Evolutionary conservation across 2,113 vertebrate genomes (phyloP).

Genomic region (Nanger granti): DNA sequence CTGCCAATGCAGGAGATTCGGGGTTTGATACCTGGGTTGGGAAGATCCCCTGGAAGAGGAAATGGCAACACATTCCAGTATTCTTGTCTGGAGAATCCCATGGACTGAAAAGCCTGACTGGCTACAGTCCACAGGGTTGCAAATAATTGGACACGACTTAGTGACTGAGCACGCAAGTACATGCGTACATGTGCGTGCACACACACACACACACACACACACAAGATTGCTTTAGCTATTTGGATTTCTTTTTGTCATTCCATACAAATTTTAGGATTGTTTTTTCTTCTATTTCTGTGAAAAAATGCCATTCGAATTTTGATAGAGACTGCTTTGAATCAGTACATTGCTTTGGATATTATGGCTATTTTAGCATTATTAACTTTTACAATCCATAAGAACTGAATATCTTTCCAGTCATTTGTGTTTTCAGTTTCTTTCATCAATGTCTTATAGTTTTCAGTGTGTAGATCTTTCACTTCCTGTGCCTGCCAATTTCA

Average conservation of each 20-base stretch:
- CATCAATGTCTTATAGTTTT: neutral
- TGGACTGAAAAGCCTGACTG: neutral
- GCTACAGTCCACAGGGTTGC: neutral
- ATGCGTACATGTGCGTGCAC: accelerated
- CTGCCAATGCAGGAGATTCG: neutral
- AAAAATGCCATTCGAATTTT: neutral
- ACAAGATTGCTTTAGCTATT: neutral
- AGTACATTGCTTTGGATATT: neutral
- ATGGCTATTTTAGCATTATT: neutral
- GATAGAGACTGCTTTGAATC: neutral
- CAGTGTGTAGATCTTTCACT: neutral
- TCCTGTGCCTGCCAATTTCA: neutral
- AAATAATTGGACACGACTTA: neutral
- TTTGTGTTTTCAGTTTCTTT: neutral
- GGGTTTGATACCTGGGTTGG: neutral
- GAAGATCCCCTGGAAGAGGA: neutral
- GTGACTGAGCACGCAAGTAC: neutral
- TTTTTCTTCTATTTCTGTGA: neutral
- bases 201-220: neutral
- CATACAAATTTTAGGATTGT: neutral
- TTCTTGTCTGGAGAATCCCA: neutral
- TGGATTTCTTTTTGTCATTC: neutral
- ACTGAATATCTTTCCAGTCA: neutral
- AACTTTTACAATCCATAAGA: neutral
- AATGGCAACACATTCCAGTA: neutral